Base-by-base conservation (phyloP, 2,888 invertebrate species). In the Hydroisotoma schaefferi region DNA sequence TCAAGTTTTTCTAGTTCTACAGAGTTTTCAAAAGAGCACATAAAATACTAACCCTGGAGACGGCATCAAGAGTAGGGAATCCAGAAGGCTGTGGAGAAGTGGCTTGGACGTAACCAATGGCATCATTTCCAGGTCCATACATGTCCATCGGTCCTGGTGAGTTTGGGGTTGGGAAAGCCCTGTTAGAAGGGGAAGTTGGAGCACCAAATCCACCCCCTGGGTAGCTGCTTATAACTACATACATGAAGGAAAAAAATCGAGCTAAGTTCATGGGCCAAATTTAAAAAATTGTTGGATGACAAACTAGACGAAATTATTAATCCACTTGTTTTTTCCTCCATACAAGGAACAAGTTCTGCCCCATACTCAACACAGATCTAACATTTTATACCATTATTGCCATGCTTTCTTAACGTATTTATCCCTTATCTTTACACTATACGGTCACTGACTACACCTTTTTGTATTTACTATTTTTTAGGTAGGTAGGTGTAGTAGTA, bases 11-110 rank as follows among this genome's bases (percentile, higher is more conserved):
- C n/a, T n/a, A n/a, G 18, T 18, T 55, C 63, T 63, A 74, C 69
- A 73, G 68, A 62, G 69, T 72, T 70, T 72, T 64, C 27, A 72
- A 66, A 56, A 72, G 69, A 51, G 68, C 65, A 53, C 69, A 69
- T 61, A 72, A 67, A 55, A 67, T 67, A 73, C 72, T 71, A 66
- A 73, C 72, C 72, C 72, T 66, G 63, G 71, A 71, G 63, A 72
- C 69, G 76, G 91, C 90, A 78, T 91, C 91, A 79, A 93, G 91
- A 74, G 90, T 88, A 76, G 93, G 92, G 81, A 94, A 94, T 76
- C 91, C 91, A 76, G 93, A 90, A 74, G 94, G 94, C 81, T 95
- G 95, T 75, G 95, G 94, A 81, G 93, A 94, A 74, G 94, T 82
- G 75, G 94, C 92, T 82, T 94, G 94, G 77, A 94, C 93, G 80